phyloP scores from a whole-genome alignment of 2,113 vertebrate species.

The Steatornis caripensis region DNA sequence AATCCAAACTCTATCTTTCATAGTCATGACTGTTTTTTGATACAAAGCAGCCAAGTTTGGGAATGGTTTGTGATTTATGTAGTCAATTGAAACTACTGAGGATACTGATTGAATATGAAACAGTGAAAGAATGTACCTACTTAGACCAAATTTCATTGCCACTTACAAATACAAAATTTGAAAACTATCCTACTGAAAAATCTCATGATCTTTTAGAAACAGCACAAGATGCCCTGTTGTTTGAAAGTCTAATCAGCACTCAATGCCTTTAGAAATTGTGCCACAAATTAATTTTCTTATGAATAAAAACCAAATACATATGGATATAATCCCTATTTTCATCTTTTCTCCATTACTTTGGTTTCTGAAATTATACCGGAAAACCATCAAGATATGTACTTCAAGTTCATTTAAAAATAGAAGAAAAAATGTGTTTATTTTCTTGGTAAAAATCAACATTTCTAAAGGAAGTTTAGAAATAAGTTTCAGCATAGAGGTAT shows the following conservation, averaged over 20 bases:
- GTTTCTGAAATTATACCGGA: not conserved
- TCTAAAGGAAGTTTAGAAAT: not conserved
- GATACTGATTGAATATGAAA: not conserved
- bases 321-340: not conserved
- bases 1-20: not conserved
- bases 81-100: not conserved
- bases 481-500: not conserved
- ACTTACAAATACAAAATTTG: not conserved
- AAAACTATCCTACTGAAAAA: not conserved
- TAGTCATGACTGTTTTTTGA: not conserved
- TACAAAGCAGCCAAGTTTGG: not conserved
- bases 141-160: not conserved
- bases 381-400: not conserved
- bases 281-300: not conserved
- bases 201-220: not conserved
- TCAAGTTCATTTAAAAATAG: not conserved
- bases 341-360: not conserved
- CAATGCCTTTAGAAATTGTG: not conserved
- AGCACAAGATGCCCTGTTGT: not conserved
- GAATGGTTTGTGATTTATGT: not conserved
- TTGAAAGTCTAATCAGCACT: not conserved
- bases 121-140: not conserved
- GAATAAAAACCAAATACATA: not conserved
- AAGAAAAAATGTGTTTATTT: not conserved
- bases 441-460: not conserved